Conservation (phyloP, 2,113 vertebrate genomes). For the Chlamydotis undulata region DNA sequence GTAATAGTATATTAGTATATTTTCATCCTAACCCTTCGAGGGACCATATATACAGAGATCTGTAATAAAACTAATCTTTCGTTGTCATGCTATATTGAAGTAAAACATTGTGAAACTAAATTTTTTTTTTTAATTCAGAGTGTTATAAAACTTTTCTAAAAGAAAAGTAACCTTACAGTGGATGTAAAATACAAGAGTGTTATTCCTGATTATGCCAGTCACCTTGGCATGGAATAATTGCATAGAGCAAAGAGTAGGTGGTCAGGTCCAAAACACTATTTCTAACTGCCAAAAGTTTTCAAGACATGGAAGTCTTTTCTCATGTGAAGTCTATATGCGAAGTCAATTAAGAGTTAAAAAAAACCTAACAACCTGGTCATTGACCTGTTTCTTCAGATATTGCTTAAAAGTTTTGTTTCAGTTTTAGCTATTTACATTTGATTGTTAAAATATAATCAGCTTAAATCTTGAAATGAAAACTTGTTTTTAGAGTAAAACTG, state of each 20-base stretch:
- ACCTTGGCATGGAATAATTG: not conserved
- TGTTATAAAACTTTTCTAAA: not conserved
- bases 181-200: not conserved
- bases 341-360: not conserved
- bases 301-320: not conserved
- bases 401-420: not conserved
- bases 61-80: not conserved
- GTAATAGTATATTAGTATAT: not conserved
- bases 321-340: not conserved
- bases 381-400: not conserved
- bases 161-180: not conserved
- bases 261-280: not conserved
- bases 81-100: not conserved
- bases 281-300: not conserved
- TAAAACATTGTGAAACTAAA: not conserved
- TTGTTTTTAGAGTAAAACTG: not conserved
- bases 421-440: not conserved
- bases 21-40: not conserved
- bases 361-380: fast-evolving
- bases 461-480: not conserved
- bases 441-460: not conserved
- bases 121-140: not conserved
- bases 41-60: not conserved
- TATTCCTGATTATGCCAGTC: not conserved
- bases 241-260: not conserved